Evolutionary conservation across 1,140 invertebrate species (phyloP), one percentile per base, ranked within the genome.

Genomic region (Pogonomyrmex californicus): DNA sequence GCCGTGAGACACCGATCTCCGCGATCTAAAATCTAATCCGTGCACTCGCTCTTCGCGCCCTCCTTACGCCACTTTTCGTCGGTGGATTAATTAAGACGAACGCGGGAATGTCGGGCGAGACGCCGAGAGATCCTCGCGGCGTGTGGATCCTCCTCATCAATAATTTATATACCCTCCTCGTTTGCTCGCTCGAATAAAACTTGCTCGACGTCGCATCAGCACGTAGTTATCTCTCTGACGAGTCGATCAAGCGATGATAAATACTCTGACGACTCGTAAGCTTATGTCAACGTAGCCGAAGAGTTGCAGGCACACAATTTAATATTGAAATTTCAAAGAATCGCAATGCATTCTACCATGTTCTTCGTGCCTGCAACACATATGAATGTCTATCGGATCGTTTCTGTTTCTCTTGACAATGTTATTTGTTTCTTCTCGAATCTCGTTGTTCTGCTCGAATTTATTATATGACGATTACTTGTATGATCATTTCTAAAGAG

Each of bases 1-100:
- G 23, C 54, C 76, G 51, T 41, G 60, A 41, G 68, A 73, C 44
- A 83, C 30, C 44, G 30, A 83, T 60, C 41, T 58, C 30, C 38
- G 63, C 63, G 66, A 73, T 71, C 78, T 82, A 58, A 49, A 83
- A 75, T 49, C 79, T 83, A 60, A 83, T 83, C 68, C 33, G 41
- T 33, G 10, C 47, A 7, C 12, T 30, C 10, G 4, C 17, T 36
- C 33, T 41, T n/a, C 9, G 66, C 36, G 77, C 36, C 17, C 79
- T 33, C 30, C 56, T 73, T 36, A 41, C 14, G 38, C 30, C 66
- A 33, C 17, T 44, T 47, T 79, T 79, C 66, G 66, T 71, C 14
- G 30, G 79, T 41, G 30, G 17, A 60, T 71, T 66, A 71, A 81
- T 81, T 58, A 56, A 56, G 49, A 51, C 33, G 44, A 10, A 65